Base-by-base conservation (phyloP, 2,888 invertebrate species). In the Volucella bombylans region DNA sequence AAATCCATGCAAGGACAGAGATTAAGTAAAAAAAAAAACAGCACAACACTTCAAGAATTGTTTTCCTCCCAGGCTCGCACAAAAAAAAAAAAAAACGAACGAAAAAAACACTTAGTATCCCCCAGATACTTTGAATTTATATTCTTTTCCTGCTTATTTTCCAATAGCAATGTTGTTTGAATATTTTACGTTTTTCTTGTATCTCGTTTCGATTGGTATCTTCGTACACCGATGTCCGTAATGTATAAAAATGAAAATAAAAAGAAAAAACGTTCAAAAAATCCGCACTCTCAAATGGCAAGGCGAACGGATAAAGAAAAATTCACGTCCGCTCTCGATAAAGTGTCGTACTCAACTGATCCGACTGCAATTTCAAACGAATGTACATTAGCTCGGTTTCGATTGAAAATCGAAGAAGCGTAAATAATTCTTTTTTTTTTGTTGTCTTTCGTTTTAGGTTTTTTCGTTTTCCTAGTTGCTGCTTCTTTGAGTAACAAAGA, bases 321-420 rank as follows among this genome's bases (percentile, higher is more conserved):
- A 62, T 69, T 49, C 85, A 61, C 85, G 80, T 85, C 85, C 85
- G 85, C 59, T 64, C 80, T 80, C 76, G 64, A 18, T 77, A 77
- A 77, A 72, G 76, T 85, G 52, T 85, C 85, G 76, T 80, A 72
- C 85, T 85, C 85, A 85, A 85, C 85, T 85, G 76, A 85, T 72
- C 54, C 50, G 50, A 85, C 80, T 85, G 85, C 85, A 81, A 64
- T 76, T 67, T 62, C 55, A 72, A 77, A 81, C 81, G 80, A 80
- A 85, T 81, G 80, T 81, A 85, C 85, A 77, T 85, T 85, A 68
- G 80, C 85, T 85, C 85, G 85, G 85, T 85, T 85, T 68, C 68
- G 85, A 85, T 85, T 85, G 76, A 85, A 85, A 85, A 85, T 85
- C 80, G 85, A 85, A 85, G 52, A 85, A 83, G 68, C 76, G 80